Evolutionary conservation across 2,113 vertebrate genomes (phyloP), one percentile per base, ranked within the genome.

Genomic region (Hassar affinis): DNA sequence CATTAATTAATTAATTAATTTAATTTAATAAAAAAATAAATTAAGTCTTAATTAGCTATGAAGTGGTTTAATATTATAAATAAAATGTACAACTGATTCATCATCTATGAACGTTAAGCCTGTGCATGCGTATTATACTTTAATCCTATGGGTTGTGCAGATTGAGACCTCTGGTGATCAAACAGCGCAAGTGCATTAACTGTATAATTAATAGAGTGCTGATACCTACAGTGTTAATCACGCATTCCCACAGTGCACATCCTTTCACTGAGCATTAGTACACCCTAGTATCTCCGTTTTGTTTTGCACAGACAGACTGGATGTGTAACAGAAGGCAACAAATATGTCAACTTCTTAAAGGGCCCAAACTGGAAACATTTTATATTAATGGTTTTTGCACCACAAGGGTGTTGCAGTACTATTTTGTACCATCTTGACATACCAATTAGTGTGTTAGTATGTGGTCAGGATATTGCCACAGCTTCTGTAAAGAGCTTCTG

Each of bases 81-180:
- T n/a, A n/a, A n/a, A n/a, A n/a, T n/a, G n/a, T n/a, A n/a, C n/a
- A n/a, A n/a, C n/a, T n/a, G n/a, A n/a, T n/a, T n/a, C n/a, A n/a
- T n/a, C n/a, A n/a, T n/a, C n/a, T n/a, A n/a, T n/a, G n/a, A n/a
- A n/a, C n/a, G n/a, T n/a, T n/a, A n/a, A n/a, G n/a, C n/a, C n/a
- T n/a, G n/a, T n/a, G n/a, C n/a, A 66, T 9, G 6, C 33, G 18
- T 2, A 1, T 12, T 45, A 71, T 17, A 17, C 14, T 72, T 15
- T 51, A 74, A n/a, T 22, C n/a, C 20, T 72, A 7, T 74, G 45
- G 71, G 25, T 74, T 51, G 71, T 51, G n/a, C 45, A 74, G 45
- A n/a, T 47, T 72, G 11, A 10, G 72, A 54, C 74, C 74, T 52
- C 74, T 76, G 49, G 27, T 76, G 74, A 33, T 76, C 30, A 76